A percentile compares a stretch with the other conserved stretches of the same genome.
phyloP scores from a whole-genome alignment of 2,113 vertebrate species.

The Scortum barcoo region DNA sequence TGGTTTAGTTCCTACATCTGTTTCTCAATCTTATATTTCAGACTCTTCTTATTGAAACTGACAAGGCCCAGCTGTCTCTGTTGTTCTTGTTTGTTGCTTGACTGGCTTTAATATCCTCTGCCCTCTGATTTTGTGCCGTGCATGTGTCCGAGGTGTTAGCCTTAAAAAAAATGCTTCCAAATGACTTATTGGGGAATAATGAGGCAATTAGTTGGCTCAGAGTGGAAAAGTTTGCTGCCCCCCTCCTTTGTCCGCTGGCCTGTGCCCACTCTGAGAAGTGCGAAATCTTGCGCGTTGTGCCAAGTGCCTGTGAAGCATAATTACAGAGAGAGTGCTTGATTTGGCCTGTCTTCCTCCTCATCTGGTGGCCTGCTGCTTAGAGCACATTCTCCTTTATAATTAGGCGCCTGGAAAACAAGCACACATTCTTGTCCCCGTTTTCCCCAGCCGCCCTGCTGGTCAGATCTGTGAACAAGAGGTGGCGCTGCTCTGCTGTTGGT shows the following conservation, averaged over 20 bases:
- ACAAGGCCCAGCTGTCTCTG: constrained; percentile 67
- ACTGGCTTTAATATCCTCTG: constrained; percentile 78
- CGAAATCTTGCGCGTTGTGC: constrained; percentile 80
- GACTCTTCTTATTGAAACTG: constrained; percentile 65
- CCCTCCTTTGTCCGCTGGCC: constrained; percentile 64
- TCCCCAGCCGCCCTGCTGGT: constrained; percentile 43
- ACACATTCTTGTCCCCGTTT: constrained; percentile 63
- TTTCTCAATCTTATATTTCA: constrained; percentile 65
- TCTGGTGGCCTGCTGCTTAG: constrained; percentile 86
- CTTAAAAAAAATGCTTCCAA: constrained; percentile 70
- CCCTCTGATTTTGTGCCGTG: constrained; percentile 67
- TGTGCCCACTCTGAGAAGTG: constrained; percentile 80
- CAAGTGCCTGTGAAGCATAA: constrained; percentile 83
- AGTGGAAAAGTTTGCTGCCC: constrained; percentile 75
- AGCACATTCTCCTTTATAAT: constrained; percentile 85
- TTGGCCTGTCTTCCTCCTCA: constrained; percentile 86
- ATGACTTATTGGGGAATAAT: constrained; percentile 86
- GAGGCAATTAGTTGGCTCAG: constrained; percentile 84
- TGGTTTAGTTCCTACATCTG: constrained; percentile 40
- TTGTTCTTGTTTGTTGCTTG: constrained; percentile 80
- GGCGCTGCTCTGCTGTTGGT: constrained; percentile 72
- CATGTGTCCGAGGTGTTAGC: constrained; percentile 83
- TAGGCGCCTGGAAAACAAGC: constrained; percentile 83
- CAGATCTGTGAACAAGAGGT: constrained; percentile 64
- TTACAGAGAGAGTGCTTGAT: constrained; percentile 85